Percentiles rank a stretch among this genome's conserved stretches.
These are phyloP conservation scores for Malaclemys terrapin DNA, from an alignment of 2,113 vertebrate genomes.

Conservation along the genomic window DNA sequence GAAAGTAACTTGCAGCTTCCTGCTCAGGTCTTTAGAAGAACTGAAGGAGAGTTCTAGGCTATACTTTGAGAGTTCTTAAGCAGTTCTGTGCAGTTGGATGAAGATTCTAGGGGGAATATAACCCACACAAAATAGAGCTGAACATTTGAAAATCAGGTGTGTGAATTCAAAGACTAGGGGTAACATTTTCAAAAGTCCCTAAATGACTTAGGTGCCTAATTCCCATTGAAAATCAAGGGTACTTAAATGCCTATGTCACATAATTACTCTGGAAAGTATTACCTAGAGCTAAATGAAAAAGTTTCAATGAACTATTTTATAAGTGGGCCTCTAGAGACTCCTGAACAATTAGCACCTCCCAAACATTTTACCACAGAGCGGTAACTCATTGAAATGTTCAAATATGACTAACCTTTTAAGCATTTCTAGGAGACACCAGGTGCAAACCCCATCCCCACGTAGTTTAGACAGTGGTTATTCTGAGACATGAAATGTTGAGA, in stretches of 20 bases:
- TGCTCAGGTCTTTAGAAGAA: background rate
- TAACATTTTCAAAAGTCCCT: background rate
- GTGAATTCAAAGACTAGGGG: background rate
- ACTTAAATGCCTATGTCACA: background rate
- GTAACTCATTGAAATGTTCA: background rate
- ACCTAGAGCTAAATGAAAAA: background rate
- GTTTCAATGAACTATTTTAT: background rate
- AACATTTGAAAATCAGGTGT: background rate
- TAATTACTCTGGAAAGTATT: background rate
- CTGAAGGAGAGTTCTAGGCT: background rate
- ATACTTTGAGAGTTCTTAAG: background rate
- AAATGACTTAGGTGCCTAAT: background rate
- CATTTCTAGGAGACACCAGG: background rate
- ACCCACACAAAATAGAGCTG: background rate
- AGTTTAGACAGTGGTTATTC: background rate
- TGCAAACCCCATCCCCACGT: fast-evolving
- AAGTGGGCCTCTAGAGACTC: background rate
- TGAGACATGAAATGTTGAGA: background rate
- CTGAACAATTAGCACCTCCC: background rate
- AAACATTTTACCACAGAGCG: background rate
- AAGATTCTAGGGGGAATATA: background rate
- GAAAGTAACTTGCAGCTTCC: background rate
- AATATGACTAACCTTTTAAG: fast-evolving
- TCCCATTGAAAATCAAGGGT: background rate
- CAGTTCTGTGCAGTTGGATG: background rate